Evolutionary conservation across 2,113 vertebrate genomes (phyloP).

Genomic region (Ceuthmochares aereus): DNA sequence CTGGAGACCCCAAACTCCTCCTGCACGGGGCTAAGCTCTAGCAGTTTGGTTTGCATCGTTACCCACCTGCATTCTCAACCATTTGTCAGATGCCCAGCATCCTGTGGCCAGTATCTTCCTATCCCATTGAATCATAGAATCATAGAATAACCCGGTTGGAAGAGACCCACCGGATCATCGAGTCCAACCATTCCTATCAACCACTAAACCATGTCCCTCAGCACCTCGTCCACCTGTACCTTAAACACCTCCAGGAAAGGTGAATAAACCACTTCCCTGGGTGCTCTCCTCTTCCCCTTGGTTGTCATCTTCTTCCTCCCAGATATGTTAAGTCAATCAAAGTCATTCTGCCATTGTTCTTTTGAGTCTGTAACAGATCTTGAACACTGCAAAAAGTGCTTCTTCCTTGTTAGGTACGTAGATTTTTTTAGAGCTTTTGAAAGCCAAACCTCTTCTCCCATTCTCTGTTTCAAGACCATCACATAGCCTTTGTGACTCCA

Average conservation of each 20-base stretch:
- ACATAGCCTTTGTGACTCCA: neutral
- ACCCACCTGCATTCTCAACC: neutral
- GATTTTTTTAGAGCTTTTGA: neutral
- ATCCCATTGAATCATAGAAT: too few relatives aligned
- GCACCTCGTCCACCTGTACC: too few relatives aligned
- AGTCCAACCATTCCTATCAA: too few relatives aligned
- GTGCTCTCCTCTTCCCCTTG: rapidly evolving
- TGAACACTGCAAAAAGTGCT: neutral
- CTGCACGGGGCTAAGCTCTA: rapidly evolving
- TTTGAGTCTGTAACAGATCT: neutral
- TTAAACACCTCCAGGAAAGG: too few relatives aligned
- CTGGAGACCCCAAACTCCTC: neutral
- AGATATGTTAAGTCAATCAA: neutral
- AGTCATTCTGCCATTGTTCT: neutral
- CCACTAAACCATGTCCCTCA: too few relatives aligned
- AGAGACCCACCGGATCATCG: too few relatives aligned
- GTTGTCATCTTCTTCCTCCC: neutral
- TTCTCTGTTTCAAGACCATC: neutral
- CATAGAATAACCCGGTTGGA: too few relatives aligned
- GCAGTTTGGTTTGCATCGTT: neutral
- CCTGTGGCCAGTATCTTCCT: neutral
- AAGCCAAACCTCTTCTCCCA: neutral
- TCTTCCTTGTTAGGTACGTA: neutral
- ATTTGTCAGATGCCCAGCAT: neutral
- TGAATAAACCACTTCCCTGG: too few relatives aligned